Evolutionary conservation across 2,113 vertebrate species (phyloP).

Genomic region (Hippopotamus amphibius): DNA sequence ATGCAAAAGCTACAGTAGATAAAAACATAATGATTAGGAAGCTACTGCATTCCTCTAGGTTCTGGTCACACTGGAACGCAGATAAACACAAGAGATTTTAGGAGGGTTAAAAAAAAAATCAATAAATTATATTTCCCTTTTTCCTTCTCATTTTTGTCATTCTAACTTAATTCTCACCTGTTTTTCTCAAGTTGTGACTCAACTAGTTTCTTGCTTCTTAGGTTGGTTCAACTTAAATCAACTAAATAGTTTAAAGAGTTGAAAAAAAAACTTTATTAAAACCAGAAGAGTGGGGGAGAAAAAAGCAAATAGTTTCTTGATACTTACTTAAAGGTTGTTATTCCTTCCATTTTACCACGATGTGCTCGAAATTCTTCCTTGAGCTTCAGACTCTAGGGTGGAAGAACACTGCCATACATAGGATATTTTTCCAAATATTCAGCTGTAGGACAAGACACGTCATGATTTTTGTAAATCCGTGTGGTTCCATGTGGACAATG

Average conservation of each 20-base stretch:
- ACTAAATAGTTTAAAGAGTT: neutral
- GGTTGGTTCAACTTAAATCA: neutral
- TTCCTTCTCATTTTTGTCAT: neutral
- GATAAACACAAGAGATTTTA: neutral
- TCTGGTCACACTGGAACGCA: neutral
- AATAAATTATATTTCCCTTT: neutral
- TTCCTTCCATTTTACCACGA: slow-evolving; percentile 88
- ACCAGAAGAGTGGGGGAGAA: neutral
- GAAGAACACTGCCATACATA: slow-evolving; percentile 82
- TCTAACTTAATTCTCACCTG: neutral
- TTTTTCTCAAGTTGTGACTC: slow-evolving; percentile 18
- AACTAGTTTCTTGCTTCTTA: slow-evolving; percentile 12
- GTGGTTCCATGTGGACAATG: slow-evolving; percentile 87
- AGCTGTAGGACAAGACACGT: slow-evolving; percentile 76
- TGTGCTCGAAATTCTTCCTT: slow-evolving; percentile 78
- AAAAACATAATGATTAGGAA: neutral
- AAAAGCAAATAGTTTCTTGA: neutral
- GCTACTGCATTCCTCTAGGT: neutral
- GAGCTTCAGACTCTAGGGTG: slow-evolving; percentile 87
- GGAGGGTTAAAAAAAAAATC: neutral
- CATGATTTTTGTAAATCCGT: slow-evolving; percentile 85
- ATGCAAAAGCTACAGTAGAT: neutral
- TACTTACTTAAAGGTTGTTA: slow-evolving; percentile 91
- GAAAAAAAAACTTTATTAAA: slow-evolving; percentile 22
- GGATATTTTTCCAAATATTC: slow-evolving; percentile 92